Base-by-base conservation (phyloP, 2,888 invertebrate species). In the Drepana falcataria region DNA sequence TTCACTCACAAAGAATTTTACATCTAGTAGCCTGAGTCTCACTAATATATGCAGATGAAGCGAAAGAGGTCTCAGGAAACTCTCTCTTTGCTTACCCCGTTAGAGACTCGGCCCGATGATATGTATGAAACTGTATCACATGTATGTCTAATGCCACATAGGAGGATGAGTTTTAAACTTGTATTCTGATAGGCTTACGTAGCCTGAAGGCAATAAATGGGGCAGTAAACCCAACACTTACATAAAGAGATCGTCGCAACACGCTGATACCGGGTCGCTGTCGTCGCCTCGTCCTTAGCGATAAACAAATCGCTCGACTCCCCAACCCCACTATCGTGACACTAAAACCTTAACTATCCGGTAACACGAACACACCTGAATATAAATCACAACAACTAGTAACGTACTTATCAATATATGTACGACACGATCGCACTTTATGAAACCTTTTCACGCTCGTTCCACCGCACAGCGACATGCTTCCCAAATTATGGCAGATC, bases 341-440 rank as follows among this genome's bases (percentile, higher is more conserved):
- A 77, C 76, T 89, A 87, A 88, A 88, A 89, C 80, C 78, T 86
- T 86, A 88, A 89, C 86, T 88, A 88, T 89, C 85, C 77, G 78
- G 80, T 75, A 77, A 86, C 90, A 90, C 81, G 87, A 83, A 84
- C 77, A 77, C 82, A 85, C 84, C 81, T 83, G 78, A 79, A 83
- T 84, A 81, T 86, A 89, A 88, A 89, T 85, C 85, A 87, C 82
- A 72, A 81, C 71, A 75, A 81, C 79, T 73, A 66, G 78, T 81
- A 83, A 76, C 71, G 69, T 77, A 84, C 79, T 84, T 88, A 87
- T 87, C 85, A 77, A 83, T 79, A 77, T 79, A 79, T 85, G 86
- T 86, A 83, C 74, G 69, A 87, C 87, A 86, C 80, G 78, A 85
- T 83, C 79, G 74, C 62, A 66, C 59, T 79, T 80, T 78, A 79